Percentiles rank a stretch among this genome's conserved stretches.
Conservation (phyloP, 2,113 vertebrate genomes). For the Redunca redunca region DNA sequence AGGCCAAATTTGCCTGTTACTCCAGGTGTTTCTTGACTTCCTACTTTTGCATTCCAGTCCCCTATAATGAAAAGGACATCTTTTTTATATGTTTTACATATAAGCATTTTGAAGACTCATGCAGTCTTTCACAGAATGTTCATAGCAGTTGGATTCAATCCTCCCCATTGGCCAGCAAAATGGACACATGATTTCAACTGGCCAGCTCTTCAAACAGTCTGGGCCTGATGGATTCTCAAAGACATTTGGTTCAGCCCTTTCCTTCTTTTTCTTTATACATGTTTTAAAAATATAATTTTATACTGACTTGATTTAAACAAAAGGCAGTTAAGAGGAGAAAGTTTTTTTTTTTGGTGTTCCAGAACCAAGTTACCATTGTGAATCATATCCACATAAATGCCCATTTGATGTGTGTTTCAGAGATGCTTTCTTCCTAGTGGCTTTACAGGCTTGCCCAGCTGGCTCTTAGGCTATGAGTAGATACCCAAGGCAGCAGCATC, state of each 20-base stretch:
- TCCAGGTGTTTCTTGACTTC: too few relatives aligned
- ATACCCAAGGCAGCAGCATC: fast-evolving
- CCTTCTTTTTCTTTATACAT: neutral
- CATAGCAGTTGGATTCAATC: neutral
- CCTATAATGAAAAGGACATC: too few relatives aligned
- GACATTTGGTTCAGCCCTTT: neutral
- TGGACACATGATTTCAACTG: fast-evolving
- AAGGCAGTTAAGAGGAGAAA: neutral
- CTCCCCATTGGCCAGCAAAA: fast-evolving
- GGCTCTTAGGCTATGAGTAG: neutral
- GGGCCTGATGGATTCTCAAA: neutral
- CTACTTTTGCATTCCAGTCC: too few relatives aligned
- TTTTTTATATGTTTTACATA: neutral
- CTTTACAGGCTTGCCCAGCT: neutral
- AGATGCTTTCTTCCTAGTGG: fast-evolving
- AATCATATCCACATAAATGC: neutral
- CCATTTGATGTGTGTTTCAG: neutral
- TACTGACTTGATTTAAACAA: neutral
- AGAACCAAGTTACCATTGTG: neutral
- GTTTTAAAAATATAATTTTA: neutral
- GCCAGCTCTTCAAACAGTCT: neutral
- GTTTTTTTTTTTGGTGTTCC: neutral
- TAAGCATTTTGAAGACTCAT: neutral
- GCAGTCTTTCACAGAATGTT: neutral
- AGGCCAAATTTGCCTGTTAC: too few relatives aligned